A percentile compares a stretch with the other conserved stretches of the same genome.
phyloP scores from a whole-genome alignment of 2,113 vertebrate genomes.

The Chinchilla lanigera region DNA sequence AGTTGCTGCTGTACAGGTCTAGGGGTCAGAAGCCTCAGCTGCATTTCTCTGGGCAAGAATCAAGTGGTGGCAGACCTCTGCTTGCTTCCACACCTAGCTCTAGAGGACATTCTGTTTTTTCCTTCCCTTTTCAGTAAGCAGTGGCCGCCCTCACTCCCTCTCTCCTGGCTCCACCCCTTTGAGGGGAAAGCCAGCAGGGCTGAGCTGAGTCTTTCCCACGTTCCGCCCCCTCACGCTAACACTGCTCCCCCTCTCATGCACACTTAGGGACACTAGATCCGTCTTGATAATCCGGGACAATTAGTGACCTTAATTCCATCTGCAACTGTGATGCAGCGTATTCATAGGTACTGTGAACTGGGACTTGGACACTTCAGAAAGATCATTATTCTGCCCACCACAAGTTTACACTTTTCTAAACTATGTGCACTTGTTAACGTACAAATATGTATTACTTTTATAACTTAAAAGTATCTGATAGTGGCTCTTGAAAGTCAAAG shows the following conservation, averaged over 20 bases:
- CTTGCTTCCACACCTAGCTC: background rate
- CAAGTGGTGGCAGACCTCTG: background rate
- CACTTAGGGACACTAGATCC: no score
- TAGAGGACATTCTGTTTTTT: rapidly evolving
- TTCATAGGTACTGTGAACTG: background rate
- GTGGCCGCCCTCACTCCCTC: background rate
- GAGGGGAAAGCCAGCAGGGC: background rate
- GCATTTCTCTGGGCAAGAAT: background rate
- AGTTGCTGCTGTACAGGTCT: background rate
- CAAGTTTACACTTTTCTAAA: background rate
- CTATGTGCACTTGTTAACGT: background rate
- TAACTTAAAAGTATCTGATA: background rate
- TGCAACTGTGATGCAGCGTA: background rate
- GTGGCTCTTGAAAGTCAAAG: background rate
- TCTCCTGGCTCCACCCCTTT: background rate
- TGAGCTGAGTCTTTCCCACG: rapidly evolving
- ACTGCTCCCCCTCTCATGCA: background rate
- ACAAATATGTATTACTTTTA: background rate
- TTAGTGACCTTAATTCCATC: background rate
- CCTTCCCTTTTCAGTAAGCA: background rate
- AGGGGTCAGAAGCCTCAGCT: background rate
- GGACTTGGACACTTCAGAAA: background rate
- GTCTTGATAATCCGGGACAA: background rate
- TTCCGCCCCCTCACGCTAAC: rapidly evolving
- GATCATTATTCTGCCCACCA: background rate